These are phyloP conservation scores for Pristionchus pacificus DNA, from an alignment of 1,140 invertebrate genomes.

Conservation along the genomic window DNA sequence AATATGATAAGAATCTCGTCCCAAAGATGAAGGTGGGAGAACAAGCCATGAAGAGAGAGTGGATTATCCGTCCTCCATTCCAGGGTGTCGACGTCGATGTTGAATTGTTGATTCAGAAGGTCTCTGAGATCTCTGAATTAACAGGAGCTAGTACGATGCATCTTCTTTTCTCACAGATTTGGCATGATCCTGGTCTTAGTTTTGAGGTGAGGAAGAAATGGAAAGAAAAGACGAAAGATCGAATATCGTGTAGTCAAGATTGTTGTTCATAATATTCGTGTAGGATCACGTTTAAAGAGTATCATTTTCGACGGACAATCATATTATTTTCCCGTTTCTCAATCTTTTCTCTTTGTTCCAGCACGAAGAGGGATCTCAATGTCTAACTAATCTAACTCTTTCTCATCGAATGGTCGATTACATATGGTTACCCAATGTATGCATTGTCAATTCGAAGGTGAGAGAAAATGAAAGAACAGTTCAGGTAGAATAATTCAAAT, in stretches of 20 bases:
- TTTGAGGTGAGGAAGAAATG: conserved; percentile 50
- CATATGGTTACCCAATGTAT: conserved; percentile 49
- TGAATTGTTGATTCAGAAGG: conserved; percentile 51
- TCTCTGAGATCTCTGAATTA: conserved; percentile 55
- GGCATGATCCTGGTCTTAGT: conserved; percentile 54
- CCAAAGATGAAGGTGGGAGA: conserved; percentile 43
- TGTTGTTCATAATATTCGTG: too few species aligned
- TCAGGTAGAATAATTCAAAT: conserved; percentile 8
- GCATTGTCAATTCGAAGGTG: conserved; percentile 31
- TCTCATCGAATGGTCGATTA: conserved; percentile 55
- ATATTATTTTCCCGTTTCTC: too few species aligned
- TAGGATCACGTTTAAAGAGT: too few species aligned
- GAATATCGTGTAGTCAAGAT: too few species aligned
- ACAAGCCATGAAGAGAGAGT: neutral
- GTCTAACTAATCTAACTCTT: conserved; percentile 51
- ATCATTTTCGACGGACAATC: too few species aligned
- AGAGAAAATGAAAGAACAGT: conserved; percentile 7
- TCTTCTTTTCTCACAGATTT: conserved; percentile 53
- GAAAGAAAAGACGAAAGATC: too few species aligned
- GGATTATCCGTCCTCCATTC: neutral
- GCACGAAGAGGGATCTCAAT: conserved; percentile 55
- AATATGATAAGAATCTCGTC: conserved; percentile 54
- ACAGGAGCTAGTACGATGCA: conserved; percentile 54
- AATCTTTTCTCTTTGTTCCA: conserved; percentile 28
- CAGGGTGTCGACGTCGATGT: conserved; percentile 54